Conservation (phyloP, 2,113 vertebrate species). For the Monarcha castaneiventris region DNA sequence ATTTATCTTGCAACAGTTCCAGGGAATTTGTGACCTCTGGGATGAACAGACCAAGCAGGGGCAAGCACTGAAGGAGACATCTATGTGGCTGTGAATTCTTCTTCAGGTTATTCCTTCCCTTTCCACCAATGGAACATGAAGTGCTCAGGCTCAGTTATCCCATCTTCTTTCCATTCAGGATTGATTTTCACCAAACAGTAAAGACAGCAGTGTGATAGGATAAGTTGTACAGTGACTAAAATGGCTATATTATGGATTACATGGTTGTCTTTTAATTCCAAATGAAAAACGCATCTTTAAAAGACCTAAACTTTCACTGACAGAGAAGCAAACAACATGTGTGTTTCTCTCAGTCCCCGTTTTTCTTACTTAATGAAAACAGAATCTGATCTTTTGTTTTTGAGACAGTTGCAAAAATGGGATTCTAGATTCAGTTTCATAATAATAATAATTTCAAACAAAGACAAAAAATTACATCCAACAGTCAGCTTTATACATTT, state of each 20-base stretch:
- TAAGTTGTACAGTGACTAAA: neutral
- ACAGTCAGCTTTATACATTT: neutral
- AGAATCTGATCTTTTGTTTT: neutral
- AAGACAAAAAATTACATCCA: neutral
- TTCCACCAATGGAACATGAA: neutral
- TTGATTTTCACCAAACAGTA: neutral
- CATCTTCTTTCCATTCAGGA: rapidly evolving
- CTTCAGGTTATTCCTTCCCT: neutral
- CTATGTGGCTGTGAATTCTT: neutral
- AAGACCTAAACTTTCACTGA: neutral
- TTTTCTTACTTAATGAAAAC: neutral
- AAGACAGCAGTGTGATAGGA: neutral
- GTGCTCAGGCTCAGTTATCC: neutral
- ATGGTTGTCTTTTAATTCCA: neutral
- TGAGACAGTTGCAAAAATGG: neutral
- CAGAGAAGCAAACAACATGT: neutral
- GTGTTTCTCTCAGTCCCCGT: neutral
- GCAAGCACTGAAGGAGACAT: neutral
- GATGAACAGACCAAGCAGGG: neutral
- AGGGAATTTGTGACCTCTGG: neutral
- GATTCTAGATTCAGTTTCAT: neutral
- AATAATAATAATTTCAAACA: neutral
- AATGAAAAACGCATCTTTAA: neutral
- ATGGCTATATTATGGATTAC: neutral
- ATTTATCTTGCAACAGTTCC: neutral